Percentiles rank a stretch among this genome's conserved stretches.
Conservation (phyloP, 2,888 invertebrate genomes). For the Rhodophaea formosa region DNA sequence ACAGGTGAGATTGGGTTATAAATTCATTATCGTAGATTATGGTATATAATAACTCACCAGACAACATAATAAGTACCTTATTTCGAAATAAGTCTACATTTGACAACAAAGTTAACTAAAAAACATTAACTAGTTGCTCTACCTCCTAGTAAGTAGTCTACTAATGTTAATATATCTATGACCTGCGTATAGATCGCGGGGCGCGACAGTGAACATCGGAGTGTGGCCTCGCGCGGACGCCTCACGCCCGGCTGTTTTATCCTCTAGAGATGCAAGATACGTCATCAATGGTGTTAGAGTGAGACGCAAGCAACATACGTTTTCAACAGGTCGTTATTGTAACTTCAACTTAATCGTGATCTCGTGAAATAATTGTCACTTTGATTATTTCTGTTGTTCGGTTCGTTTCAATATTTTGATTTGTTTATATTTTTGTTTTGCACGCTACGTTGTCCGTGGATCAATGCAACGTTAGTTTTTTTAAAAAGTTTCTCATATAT, state of each 20-base stretch:
- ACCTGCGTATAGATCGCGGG: conserved; percentile 72
- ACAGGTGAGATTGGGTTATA: no score
- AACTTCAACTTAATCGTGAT: conserved; percentile 73
- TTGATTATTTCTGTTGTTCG: conserved; percentile 22
- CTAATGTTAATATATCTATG: conserved; percentile 40
- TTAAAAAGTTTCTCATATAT: no score
- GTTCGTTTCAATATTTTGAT: no score
- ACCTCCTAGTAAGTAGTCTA: conserved; percentile 8
- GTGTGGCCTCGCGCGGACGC: conserved; percentile 70
- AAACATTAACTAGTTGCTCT: background rate
- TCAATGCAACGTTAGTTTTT: no score
- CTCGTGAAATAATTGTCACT: conserved; percentile 67
- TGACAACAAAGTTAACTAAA: background rate
- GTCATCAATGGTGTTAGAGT: conserved; percentile 46
- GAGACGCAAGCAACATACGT: conserved; percentile 57
- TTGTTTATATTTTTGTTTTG: no score
- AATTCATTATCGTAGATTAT: no score
- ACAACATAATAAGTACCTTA: no score
- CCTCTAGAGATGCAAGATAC: conserved; percentile 59
- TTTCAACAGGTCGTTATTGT: conserved; percentile 79
- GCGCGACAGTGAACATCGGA: conserved; percentile 65
- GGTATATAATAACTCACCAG: no score
- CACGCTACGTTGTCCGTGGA: no score
- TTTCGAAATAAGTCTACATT: background rate
- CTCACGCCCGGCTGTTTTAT: conserved; percentile 41